Evolutionary conservation across 2,888 invertebrate species (phyloP), one percentile per base, ranked within the genome.

Genomic region (Agrochola macilenta): DNA sequence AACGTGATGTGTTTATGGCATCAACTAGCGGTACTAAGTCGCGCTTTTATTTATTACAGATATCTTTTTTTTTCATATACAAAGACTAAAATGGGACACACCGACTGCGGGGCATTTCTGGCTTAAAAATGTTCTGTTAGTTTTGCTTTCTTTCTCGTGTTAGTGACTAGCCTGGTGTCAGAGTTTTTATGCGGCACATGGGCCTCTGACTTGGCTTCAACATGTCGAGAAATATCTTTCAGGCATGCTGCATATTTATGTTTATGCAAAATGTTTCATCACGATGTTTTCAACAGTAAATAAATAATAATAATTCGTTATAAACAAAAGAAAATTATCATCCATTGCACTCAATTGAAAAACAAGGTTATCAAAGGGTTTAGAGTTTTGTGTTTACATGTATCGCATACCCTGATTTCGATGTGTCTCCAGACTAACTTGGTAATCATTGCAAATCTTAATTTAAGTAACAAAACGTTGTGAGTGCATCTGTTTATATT

Each of bases 21-120:
- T 93, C 92, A 92, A 91, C 95, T 95, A 95, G 94, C 95, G 93
- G 91, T 90, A 94, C 94, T 95, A 94, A 91, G 90, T 91, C 92
- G 91, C 91, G 89, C 83, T 86, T 83, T 86, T 90, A 89, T 88
- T 84, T 79, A 76, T 89, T 89, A 88, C 74, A 82, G 84, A 76
- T 84, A 82, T 82, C 72, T 43, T 78, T 71, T 65, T 83, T 86
- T 65, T 82, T 79, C 74, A 86, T 84, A 87, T 84, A 89, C 86
- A 86, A 86, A 85, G 76, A 78, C 79, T 82, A 87, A 85, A 39
- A 63, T 61, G 79, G 26, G 60, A 82, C 83, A 78, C 84, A 81
- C 78, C 79, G 75, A 84, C 73, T 65, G 30, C 12, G 73, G 74
- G 73, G 65, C 12, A 64, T 52, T 57, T 14, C 46, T 46, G 46